Percentiles rank a stretch among this genome's conserved stretches.
These are phyloP conservation scores for Anoplolepis gracilipes DNA, from an alignment of 1,140 invertebrate species.

Conservation along the genomic window DNA sequence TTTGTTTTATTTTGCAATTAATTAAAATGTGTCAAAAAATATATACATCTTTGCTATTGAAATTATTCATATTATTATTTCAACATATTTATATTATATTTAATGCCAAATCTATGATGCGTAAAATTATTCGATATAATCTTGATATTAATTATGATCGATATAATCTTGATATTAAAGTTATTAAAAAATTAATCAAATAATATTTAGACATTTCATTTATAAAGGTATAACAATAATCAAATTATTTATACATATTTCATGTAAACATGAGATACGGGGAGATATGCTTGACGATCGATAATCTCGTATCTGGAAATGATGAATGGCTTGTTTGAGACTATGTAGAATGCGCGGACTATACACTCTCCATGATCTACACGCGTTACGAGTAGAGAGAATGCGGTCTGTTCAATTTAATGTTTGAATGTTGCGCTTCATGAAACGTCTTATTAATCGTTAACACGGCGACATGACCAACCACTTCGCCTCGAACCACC, in stretches of 20 bases:
- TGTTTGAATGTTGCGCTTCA: background rate
- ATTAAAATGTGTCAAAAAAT: background rate
- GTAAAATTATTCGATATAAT: background rate
- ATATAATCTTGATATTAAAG: background rate
- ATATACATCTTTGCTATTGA: background rate
- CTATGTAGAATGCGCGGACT: constrained; percentile 10
- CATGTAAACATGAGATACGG: background rate
- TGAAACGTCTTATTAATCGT: constrained; percentile 62
- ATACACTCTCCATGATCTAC: constrained; percentile 12
- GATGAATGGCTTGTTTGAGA: constrained; percentile 26
- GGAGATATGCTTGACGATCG: background rate
- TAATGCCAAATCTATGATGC: background rate
- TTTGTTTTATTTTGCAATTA: background rate
- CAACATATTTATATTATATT: too few relatives aligned
- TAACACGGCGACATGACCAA: constrained; percentile 40
- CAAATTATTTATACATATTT: constrained; percentile 7
- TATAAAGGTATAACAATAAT: background rate
- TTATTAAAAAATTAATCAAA: background rate
- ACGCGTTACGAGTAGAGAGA: background rate
- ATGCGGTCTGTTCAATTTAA: background rate
- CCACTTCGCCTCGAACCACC: constrained; percentile 27
- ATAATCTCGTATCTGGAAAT: constrained; percentile 7
- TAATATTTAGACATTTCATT: too few relatives aligned
- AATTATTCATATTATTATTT: too few relatives aligned
- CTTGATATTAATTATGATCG: background rate